A percentile compares a stretch with the other conserved stretches of the same genome.
Evolutionary conservation across 1,140 invertebrate species (phyloP).

Genomic region (Psilanteris sp.): DNA sequence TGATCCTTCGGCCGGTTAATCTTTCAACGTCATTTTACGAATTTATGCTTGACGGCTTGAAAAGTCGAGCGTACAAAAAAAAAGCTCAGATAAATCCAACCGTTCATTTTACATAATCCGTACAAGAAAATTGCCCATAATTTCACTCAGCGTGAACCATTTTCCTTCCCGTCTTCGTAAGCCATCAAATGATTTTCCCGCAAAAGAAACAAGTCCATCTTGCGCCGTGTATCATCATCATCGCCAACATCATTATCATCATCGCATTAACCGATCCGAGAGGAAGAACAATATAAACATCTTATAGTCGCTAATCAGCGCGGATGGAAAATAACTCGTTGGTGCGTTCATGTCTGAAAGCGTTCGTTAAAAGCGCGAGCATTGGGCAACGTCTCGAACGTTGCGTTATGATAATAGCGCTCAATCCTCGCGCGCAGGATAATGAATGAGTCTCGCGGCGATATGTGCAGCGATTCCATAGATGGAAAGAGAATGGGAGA

Average conservation of each 20-base stretch:
- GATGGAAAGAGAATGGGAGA: constrained; percentile 54
- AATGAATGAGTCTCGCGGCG: constrained; percentile 65
- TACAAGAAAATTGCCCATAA: constrained; percentile 6
- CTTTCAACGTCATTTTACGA: too few relatives aligned
- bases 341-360: constrained; percentile 16
- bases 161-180: neutral
- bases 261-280: constrained; percentile 2
- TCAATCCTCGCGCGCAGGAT: constrained; percentile 39
- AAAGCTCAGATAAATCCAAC: neutral
- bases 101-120: constrained; percentile 4
- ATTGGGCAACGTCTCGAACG: constrained; percentile 36
- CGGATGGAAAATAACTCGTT: constrained; percentile 27
- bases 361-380: constrained; percentile 40
- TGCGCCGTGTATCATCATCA: constrained; percentile 20
- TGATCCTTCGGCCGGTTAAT: too few relatives aligned
- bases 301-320: constrained; percentile 15
- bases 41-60: too few relatives aligned
- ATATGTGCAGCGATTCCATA: constrained; percentile 50
- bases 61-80: too few relatives aligned
- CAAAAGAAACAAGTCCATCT: too few relatives aligned
- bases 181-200: neutral
- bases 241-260: constrained; percentile 21
- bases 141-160: constrained; percentile 10
- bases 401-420: constrained; percentile 49
- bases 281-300: constrained; percentile 41